Evolutionary conservation across 2,888 invertebrate genomes (phyloP).

Genomic region (Tetranychus piercei): DNA sequence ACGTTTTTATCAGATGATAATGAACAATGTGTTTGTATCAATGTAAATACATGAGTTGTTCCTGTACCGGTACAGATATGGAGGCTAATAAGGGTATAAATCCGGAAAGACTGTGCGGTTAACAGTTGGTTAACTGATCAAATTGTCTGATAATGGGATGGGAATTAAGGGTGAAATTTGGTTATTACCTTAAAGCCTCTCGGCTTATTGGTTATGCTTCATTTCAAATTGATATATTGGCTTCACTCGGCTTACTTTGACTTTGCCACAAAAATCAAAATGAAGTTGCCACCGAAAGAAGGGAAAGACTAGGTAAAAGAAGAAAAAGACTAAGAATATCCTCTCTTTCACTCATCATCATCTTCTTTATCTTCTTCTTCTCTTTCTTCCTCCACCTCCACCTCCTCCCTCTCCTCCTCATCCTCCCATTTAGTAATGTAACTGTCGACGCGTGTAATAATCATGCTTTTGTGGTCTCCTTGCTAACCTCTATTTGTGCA

Average conservation of each 20-base stretch:
- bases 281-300: not conserved
- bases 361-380: not conserved
- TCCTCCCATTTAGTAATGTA: not conserved
- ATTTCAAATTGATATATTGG: no score
- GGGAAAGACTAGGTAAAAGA: not conserved
- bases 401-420: not conserved
- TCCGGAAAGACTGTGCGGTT: no score
- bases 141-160: not conserved
- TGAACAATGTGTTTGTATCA: no score
- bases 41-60: no score
- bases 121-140: no score
- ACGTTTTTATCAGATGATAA: no score
- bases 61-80: no score
- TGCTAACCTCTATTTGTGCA: not conserved
- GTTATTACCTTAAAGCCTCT: not conserved
- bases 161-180: not conserved
- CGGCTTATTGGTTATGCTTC: not conserved
- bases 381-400: not conserved
- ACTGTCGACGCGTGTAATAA: not conserved
- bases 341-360: not conserved
- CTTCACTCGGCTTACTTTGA: no score
- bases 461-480: not conserved
- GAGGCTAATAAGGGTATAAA: no score
- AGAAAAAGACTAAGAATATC: not conserved
- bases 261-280: no score